Percentiles rank a stretch among this genome's conserved stretches.
These are phyloP conservation scores for Tylochromis polylepis DNA, from an alignment of 2,113 vertebrate genomes.

Conservation along the genomic window DNA sequence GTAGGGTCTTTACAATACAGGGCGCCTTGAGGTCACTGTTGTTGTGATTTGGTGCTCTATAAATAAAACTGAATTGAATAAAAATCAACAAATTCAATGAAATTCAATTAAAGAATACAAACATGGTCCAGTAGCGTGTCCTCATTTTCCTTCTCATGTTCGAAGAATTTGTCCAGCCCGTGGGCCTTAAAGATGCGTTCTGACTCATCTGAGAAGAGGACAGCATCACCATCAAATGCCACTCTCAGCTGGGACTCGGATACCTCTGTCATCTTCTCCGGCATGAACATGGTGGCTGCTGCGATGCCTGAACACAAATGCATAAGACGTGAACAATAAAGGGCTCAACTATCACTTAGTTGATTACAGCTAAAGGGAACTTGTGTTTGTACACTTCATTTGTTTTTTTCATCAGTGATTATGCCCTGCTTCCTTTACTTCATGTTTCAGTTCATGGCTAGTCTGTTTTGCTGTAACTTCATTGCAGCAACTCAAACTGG, in stretches of 20 bases:
- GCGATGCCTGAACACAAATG: conserved; percentile 81
- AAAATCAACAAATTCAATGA: neutral
- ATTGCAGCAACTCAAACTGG: neutral
- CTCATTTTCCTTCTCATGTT: conserved; percentile 88
- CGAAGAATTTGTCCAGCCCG: conserved; percentile 93
- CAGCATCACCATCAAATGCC: conserved; percentile 93
- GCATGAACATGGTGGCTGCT: conserved; percentile 93
- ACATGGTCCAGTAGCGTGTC: conserved; percentile 93
- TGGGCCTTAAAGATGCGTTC: conserved; percentile 96
- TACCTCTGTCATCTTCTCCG: conserved; percentile 80
- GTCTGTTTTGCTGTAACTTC: neutral
- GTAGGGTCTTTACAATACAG: neutral
- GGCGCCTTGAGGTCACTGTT: neutral
- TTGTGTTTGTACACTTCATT: neutral
- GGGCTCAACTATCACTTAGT: too few relatives aligned
- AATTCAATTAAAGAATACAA: conserved; percentile 8
- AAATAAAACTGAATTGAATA: neutral
- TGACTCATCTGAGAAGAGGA: conserved; percentile 96
- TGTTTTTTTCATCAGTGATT: neutral
- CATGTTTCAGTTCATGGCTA: neutral
- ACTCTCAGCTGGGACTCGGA: conserved; percentile 90
- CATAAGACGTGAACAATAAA: neutral
- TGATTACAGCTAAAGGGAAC: neutral
- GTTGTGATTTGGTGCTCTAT: neutral
- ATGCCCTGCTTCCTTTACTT: neutral